A percentile compares a stretch with the other conserved stretches of the same genome.
These are phyloP conservation scores for Theocolax elegans DNA, from an alignment of 1,140 invertebrate species.

Conservation along the genomic window DNA sequence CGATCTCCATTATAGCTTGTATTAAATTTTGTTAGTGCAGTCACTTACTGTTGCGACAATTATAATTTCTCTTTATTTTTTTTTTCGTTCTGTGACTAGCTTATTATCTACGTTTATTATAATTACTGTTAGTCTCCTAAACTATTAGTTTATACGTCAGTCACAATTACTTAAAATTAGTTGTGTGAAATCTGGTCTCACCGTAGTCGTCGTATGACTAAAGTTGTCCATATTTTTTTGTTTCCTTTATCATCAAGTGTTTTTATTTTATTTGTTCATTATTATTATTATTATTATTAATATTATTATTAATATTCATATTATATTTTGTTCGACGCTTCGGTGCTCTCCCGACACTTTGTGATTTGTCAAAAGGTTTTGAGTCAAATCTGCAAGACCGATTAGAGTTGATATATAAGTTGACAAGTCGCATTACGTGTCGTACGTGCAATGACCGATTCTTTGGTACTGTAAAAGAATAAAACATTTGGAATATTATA, in stretches of 20 bases:
- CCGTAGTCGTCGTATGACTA: conserved; percentile 38
- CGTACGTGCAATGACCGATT: conserved; percentile 35
- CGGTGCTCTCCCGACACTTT: conserved; percentile 35
- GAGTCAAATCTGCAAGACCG: conserved; percentile 24
- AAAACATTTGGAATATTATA: too few species aligned
- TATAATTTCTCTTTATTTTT: conserved; percentile 20
- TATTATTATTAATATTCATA: conserved; percentile 21
- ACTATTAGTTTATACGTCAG: conserved; percentile 36
- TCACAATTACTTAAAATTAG: conserved; percentile 42
- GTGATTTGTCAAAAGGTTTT: conserved; percentile 20
- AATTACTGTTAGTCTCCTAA: conserved; percentile 36
- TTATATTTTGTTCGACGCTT: conserved; percentile 31
- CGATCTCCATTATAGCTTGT: conserved; percentile 36
- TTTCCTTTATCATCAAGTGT: conserved; percentile 20
- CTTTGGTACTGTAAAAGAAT: conserved; percentile 25
- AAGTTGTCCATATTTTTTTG: conserved; percentile 34
- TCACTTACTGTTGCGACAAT: conserved; percentile 30
- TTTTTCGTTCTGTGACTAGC: conserved; percentile 38
- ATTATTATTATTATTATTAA: too few species aligned
- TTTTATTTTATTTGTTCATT: too few species aligned
- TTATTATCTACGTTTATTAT: conserved; percentile 39
- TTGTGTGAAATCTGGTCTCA: conserved; percentile 44
- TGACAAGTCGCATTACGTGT: conserved; percentile 13
- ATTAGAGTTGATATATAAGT: background rate
- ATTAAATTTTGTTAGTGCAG: conserved; percentile 33